Percentiles rank a stretch among this genome's conserved stretches.
phyloP scores from a whole-genome alignment of 2,797 vertebrate genomes.

The Diplodus puntazzo region DNA sequence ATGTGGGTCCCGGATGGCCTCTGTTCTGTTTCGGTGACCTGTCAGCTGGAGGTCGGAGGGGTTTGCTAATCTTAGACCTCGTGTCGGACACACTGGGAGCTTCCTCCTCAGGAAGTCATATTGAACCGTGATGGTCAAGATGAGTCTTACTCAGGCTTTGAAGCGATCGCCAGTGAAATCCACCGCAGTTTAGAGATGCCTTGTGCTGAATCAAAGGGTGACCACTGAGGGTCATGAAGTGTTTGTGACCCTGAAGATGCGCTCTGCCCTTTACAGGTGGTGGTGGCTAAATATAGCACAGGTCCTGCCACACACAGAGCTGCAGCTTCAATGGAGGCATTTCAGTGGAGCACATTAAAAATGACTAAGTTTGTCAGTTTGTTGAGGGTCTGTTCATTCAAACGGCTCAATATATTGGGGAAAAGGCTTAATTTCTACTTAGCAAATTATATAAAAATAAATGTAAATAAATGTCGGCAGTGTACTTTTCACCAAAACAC shows the following conservation, averaged over 20 bases:
- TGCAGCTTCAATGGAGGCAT: constrained; percentile 13
- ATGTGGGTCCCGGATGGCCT: constrained; percentile 65
- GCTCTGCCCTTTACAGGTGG: constrained; percentile 42
- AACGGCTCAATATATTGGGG: not conserved
- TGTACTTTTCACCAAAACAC: no score
- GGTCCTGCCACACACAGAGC: constrained; percentile 62
- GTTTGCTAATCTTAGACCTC: constrained; percentile 70
- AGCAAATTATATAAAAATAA: not conserved
- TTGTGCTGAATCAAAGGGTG: constrained; percentile 2
- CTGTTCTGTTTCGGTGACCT: constrained; percentile 62
- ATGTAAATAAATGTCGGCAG: no score
- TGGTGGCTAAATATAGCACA: constrained; percentile 53
- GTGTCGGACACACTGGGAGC: not conserved
- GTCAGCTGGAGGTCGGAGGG: constrained; percentile 38
- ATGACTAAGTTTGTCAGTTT: constrained; percentile 10
- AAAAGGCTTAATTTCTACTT: not conserved
- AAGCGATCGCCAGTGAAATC: not conserved
- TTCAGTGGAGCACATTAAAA: constrained; percentile 21
- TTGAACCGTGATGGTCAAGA: constrained; percentile 14
- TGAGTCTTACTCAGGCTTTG: not conserved
- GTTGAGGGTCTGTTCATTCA: constrained; percentile 2
- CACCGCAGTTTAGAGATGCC: not conserved
- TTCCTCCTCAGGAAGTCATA: constrained; percentile 45
- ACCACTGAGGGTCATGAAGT: constrained; percentile 24
- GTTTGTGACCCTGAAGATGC: constrained; percentile 31